These are phyloP conservation scores for Drosophila repleta DNA, from an alignment of 1,140 invertebrate species.

Conservation along the genomic window DNA sequence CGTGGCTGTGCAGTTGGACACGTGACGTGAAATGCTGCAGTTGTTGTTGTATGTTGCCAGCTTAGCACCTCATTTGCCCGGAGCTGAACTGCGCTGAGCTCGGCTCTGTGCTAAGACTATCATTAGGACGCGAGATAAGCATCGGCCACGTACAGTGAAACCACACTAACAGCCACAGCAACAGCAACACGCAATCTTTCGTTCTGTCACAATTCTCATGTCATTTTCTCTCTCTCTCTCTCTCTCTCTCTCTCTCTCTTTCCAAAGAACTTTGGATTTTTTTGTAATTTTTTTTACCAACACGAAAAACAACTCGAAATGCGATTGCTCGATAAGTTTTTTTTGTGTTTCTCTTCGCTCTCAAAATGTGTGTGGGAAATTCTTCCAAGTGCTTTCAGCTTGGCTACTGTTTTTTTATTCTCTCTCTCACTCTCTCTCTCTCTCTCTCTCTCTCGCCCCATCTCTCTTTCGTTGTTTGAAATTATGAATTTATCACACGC, in stretches of 20 bases:
- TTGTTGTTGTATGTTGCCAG: conserved; percentile 26
- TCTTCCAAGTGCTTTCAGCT: conserved; percentile 2
- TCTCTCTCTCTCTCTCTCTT: not conserved
- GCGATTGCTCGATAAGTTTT: conserved; percentile 42
- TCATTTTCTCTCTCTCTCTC: conserved; percentile 22
- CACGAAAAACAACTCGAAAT: conserved; percentile 17
- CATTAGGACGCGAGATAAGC: conserved; percentile 34
- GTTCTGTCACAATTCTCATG: conserved; percentile 44
- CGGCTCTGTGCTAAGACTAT: conserved; percentile 21
- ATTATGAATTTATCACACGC: conserved; percentile 75
- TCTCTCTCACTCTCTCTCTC: not conserved
- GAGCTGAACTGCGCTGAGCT: conserved; percentile 1
- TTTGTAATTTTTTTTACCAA: not conserved
- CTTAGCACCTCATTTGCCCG: conserved; percentile 66
- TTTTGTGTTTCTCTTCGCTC: not conserved
- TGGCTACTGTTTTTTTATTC: conserved; percentile 28
- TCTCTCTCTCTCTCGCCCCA: not conserved
- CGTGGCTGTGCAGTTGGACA: conserved; percentile 39
- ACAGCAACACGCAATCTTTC: conserved; percentile 39
- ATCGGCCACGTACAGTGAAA: conserved; percentile 43
- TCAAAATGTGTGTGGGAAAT: conserved; percentile 43
- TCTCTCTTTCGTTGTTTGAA: conserved; percentile 9
- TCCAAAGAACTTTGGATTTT: conserved; percentile 35
- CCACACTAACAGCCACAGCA: conserved; percentile 13
- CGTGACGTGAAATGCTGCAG: conserved; percentile 32